Evolutionary conservation across 2,888 invertebrate species (phyloP), one percentile per base, ranked within the genome.

Genomic region (Alsophila aescularia): DNA sequence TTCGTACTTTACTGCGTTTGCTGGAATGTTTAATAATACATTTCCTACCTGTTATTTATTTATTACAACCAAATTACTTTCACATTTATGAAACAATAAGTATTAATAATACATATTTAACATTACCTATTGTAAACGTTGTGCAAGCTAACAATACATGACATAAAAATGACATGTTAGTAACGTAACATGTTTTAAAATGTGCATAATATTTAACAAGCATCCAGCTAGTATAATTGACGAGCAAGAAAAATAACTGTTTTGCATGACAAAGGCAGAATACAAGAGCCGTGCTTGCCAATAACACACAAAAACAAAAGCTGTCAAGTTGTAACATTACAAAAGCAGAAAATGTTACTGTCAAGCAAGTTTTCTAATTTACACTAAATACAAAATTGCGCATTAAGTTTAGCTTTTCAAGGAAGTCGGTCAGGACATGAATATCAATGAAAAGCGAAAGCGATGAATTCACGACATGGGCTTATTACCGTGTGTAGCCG

Each of bases 381-480:
- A 47, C 56, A 49, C 52, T 42, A 41, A 50, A 52, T 29, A 14
- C 21, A 54, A 39, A 45, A 36, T 51, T 52, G 52, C 54, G 57
- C 52, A 36, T 49, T 57, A 52, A 24, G 37, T 58, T 55, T 58
- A 57, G 66, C 60, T 52, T 66, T 54, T 55, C 47, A 51, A 50
- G 63, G 49, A 68, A 73, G 69, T 68, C 52, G 71, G 58, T 64
- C 73, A 75, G 77, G 79, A 80, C 68, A 60, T 60, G 79, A 75
- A 83, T 83, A 66, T 68, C 66, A 75, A 78, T 75, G 69, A 54
- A 72, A 76, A 80, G 75, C 75, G 83, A 83, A 83, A 82, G 83
- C 77, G 34, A 31, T 44, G 57, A 56, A 55, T 52, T 29, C 18
- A 18, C 13, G 40, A 57, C 32, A 40, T 62, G 9, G 10, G 27